Evolutionary conservation across 2,797 vertebrate genomes (phyloP), one percentile per base, ranked within the genome.

Genomic region (Bradypus variegatus): DNA sequence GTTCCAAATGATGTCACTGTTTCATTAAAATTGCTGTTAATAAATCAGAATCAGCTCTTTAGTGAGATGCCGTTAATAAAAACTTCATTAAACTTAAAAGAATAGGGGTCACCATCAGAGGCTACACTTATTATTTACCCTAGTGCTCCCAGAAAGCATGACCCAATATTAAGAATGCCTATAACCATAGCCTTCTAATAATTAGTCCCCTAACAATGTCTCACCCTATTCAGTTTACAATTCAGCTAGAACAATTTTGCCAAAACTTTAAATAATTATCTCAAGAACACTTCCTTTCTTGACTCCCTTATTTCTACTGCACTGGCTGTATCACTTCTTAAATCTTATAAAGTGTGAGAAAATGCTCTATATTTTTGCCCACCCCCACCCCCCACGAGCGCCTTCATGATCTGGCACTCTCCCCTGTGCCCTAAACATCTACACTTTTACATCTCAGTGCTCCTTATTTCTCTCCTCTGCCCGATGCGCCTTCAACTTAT

Each of bases 41-140:
- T 88, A 78, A 95, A 58, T 88, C 69, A 75, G 38, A 48, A 79
- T 93, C 64, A 77, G 36, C 33, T 93, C 70, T 87, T 92, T 78
- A 72, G 19, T 89, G 82, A 87, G 72, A 21, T 78, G n/a, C 72
- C 62, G n/a, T 93, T 67, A 76, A 36, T 70, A 76, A 55, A 76
- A 88, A 48, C 27, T 80, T 84, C 18, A 58, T 92, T 86, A 79
- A 77, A 83, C 19, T 86, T 75, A 27, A 45, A 45, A 31, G 72
- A 16, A 19, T 50, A 80, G 88, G 65, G 89, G 86, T 70, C 9
- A 16, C 50, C 70, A 60, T 92, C 50, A 65, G 29, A 45, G 36
- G 38, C n/a, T 45, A 53, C 58, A 41, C 25, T 16, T 41, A 77
- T 18, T 48, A 77, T 90, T 60, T 0, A 55, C 11, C 64, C 21